These are phyloP conservation scores for Nylanderia fulva DNA, from an alignment of 1,140 invertebrate species.

Conservation along the genomic window DNA sequence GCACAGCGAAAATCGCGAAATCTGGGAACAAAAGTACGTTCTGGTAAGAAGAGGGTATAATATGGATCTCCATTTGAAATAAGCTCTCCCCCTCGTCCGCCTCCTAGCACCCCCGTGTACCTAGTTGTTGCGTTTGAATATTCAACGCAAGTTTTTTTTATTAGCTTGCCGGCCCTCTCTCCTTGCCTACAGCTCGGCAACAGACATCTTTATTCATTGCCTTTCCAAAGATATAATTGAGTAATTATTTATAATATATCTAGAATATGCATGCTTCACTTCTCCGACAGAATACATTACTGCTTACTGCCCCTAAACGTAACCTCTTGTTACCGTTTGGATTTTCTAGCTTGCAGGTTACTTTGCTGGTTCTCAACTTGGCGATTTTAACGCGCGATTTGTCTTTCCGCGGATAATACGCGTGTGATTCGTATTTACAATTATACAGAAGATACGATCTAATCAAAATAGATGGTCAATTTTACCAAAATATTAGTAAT, in stretches of 20 bases:
- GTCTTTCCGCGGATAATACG: not conserved
- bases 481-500: not conserved
- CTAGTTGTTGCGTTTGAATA: constrained; percentile 86
- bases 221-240: constrained; percentile 87
- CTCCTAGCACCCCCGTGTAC: constrained; percentile 79
- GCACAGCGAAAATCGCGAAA: constrained; percentile 77
- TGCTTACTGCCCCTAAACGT: constrained; percentile 84
- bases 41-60: constrained; percentile 83
- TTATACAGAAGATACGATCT: not conserved
- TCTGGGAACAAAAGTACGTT: constrained; percentile 81
- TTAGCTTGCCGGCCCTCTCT: constrained; percentile 81
- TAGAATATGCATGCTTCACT: constrained; percentile 87
- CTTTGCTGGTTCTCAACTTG: constrained; percentile 71
- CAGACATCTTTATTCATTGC: constrained; percentile 86
- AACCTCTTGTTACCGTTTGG: constrained; percentile 83
- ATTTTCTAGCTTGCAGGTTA: constrained; percentile 80
- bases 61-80: constrained; percentile 86
- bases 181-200: constrained; percentile 76
- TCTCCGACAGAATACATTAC: constrained; percentile 84
- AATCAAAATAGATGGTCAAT: not conserved
- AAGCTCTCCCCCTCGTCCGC: constrained; percentile 78
- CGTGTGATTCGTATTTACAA: not conserved
- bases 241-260: constrained; percentile 87
- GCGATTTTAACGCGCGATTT: constrained; percentile 57
- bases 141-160: constrained; percentile 85